Conservation (phyloP, 2,113 vertebrate genomes). For the Sturnira hondurensis region DNA sequence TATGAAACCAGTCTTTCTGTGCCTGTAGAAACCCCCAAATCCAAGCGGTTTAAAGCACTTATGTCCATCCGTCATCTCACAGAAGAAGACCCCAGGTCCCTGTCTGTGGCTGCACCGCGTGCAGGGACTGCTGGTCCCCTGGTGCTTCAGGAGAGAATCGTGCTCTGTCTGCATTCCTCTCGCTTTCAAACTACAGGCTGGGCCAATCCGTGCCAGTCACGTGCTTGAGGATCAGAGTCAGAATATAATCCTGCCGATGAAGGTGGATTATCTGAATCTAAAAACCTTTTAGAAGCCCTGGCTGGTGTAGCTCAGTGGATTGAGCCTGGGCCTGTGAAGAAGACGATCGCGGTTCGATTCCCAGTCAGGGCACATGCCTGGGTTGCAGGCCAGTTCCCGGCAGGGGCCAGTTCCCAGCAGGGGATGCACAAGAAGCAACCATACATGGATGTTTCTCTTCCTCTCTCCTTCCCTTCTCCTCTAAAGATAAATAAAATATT, state of each 20-base stretch:
- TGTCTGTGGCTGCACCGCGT: neutral
- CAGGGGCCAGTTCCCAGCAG: too few relatives aligned
- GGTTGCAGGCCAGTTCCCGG: too few relatives aligned
- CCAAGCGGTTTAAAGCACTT: neutral
- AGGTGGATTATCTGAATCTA: conserved; percentile 18
- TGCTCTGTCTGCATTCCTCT: conserved; percentile 25
- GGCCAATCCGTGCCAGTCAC: neutral
- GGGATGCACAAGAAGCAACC: too few relatives aligned
- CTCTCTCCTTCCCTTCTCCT: too few relatives aligned
- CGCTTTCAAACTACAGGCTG: neutral
- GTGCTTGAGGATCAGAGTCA: conserved; percentile 17
- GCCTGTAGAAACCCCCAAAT: neutral
- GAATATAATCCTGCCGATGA: conserved; percentile 8
- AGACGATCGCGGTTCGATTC: too few relatives aligned
- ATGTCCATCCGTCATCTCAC: neutral
- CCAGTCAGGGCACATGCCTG: too few relatives aligned
- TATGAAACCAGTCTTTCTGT: neutral
- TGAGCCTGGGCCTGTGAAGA: too few relatives aligned
- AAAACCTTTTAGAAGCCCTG: conserved; percentile 33
- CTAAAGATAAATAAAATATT: too few relatives aligned
- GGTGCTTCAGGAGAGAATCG: neutral
- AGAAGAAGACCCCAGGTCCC: neutral
- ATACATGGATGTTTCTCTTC: too few relatives aligned
- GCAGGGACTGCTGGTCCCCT: neutral
- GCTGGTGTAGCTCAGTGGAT: too few relatives aligned